phyloP scores from a whole-genome alignment of 2,797 vertebrate species.

The Sitta carolinensis region DNA sequence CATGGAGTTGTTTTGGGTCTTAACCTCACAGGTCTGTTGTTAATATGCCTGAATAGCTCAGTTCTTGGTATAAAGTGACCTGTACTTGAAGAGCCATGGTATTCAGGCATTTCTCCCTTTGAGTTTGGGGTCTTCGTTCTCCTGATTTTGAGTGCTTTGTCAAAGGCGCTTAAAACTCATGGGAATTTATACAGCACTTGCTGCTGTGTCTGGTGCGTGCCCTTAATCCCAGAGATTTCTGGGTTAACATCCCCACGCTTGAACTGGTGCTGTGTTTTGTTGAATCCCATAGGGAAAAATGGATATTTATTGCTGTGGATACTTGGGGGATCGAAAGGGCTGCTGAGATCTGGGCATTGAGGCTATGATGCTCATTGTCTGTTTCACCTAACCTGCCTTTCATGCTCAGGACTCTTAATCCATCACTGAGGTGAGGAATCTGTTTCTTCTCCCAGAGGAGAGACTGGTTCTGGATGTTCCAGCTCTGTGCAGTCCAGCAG shows the following conservation, averaged over 20 bases:
- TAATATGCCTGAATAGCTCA: background rate
- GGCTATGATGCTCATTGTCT: fast-evolving
- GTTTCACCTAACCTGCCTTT: background rate
- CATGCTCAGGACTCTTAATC: background rate
- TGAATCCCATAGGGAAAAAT: background rate
- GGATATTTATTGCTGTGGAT: background rate
- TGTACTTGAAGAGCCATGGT: background rate
- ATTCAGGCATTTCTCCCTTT: background rate
- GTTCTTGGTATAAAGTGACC: background rate
- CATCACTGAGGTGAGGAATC: fast-evolving
- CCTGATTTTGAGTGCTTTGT: background rate
- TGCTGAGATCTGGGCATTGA: background rate
- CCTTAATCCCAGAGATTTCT: background rate
- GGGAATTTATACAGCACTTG: fast-evolving
- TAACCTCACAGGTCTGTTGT: background rate
- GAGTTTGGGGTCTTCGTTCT: background rate
- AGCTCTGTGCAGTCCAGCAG: fast-evolving
- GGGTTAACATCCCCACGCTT: background rate
- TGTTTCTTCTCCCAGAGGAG: background rate
- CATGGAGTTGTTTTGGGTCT: background rate
- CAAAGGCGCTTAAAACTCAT: fast-evolving
- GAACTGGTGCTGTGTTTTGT: background rate
- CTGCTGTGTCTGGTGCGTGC: background rate
- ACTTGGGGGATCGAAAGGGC: fast-evolving
- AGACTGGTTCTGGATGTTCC: background rate